A percentile compares a stretch with the other conserved stretches of the same genome.
phyloP scores from a whole-genome alignment of 2,888 invertebrate genomes.

The Epirrhoe tristata region DNA sequence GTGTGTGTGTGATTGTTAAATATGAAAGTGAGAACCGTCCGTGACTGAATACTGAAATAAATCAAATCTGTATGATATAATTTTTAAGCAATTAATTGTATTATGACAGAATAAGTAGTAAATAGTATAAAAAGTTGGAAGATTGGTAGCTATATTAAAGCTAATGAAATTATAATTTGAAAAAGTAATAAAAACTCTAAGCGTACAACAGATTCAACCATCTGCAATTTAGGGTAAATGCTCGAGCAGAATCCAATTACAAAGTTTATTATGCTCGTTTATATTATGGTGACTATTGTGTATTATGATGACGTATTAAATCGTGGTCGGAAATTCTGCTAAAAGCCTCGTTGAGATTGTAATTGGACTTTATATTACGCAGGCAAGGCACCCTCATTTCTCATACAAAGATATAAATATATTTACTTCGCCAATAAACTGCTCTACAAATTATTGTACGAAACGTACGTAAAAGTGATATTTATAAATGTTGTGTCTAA shows the following conservation, averaged over 20 bases:
- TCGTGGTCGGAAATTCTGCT: slow-evolving; percentile 28
- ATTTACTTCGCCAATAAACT: slow-evolving; percentile 2
- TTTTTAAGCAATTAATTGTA: neutral
- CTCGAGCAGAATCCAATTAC: slow-evolving; percentile 4
- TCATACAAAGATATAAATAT: neutral
- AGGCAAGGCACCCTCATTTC: slow-evolving; percentile 7
- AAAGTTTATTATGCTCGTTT: slow-evolving; percentile 6
- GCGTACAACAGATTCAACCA: neutral
- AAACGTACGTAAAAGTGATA: slow-evolving; percentile 65
- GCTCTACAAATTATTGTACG: slow-evolving; percentile 9
- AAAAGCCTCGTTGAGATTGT: slow-evolving; percentile 17
- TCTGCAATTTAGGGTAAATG: neutral
- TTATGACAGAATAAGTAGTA: slow-evolving; percentile 2
- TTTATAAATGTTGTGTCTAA: slow-evolving; percentile 56
- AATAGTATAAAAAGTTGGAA: neutral
- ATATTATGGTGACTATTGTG: slow-evolving; percentile 17
- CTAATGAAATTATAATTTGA: neutral
- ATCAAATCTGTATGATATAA: neutral
- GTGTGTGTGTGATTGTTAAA: slow-evolving; percentile 23
- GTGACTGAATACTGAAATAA: slow-evolving; percentile 40
- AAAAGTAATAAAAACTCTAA: neutral
- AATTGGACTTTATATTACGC: slow-evolving; percentile 4
- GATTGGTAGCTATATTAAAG: slow-evolving; percentile 25
- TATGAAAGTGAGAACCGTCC: slow-evolving; percentile 53
- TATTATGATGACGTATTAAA: slow-evolving; percentile 25